Percentiles rank a stretch among this genome's conserved stretches.
Conservation (phyloP, 2,113 vertebrate species). For the Dasyprocta punctata region DNA sequence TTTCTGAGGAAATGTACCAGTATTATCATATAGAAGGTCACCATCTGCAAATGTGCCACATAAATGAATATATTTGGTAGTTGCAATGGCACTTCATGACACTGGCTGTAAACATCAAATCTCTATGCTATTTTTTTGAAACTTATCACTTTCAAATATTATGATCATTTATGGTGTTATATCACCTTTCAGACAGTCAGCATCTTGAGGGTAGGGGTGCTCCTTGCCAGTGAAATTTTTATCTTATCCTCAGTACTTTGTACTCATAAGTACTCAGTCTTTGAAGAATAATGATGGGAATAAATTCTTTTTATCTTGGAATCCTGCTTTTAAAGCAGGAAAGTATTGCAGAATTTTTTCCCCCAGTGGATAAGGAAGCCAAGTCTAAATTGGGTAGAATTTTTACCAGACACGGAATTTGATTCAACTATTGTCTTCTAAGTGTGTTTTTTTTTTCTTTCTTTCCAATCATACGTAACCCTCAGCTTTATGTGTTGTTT, state of each 20-base stretch:
- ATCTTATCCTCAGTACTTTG: not conserved
- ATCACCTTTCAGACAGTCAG: slow-evolving; percentile 41
- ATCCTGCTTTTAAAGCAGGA: not conserved
- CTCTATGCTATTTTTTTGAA: slow-evolving; percentile 54
- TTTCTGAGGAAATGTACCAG: slow-evolving; percentile 74
- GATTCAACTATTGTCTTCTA: not conserved
- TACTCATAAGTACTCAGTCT: not conserved
- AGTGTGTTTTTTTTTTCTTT: not conserved
- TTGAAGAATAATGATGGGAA: not conserved
- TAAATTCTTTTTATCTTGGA: not conserved
- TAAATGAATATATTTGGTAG: slow-evolving; percentile 77
- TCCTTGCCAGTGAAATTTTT: not conserved
- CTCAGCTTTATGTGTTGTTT: not conserved
- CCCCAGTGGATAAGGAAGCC: not conserved
- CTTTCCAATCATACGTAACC: not conserved
- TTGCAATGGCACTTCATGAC: slow-evolving; percentile 70
- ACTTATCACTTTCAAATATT: no score
- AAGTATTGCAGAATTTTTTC: not conserved
- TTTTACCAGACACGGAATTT: not conserved
- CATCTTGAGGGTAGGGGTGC: slow-evolving; percentile 52
- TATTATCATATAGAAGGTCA: slow-evolving; percentile 78
- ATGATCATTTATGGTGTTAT: not conserved
- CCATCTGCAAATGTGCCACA: no score
- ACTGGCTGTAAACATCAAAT: slow-evolving; percentile 67
- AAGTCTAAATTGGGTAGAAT: not conserved